These are phyloP conservation scores for Recurvirostra avosetta DNA, from an alignment of 2,113 vertebrate species.

Conservation along the genomic window DNA sequence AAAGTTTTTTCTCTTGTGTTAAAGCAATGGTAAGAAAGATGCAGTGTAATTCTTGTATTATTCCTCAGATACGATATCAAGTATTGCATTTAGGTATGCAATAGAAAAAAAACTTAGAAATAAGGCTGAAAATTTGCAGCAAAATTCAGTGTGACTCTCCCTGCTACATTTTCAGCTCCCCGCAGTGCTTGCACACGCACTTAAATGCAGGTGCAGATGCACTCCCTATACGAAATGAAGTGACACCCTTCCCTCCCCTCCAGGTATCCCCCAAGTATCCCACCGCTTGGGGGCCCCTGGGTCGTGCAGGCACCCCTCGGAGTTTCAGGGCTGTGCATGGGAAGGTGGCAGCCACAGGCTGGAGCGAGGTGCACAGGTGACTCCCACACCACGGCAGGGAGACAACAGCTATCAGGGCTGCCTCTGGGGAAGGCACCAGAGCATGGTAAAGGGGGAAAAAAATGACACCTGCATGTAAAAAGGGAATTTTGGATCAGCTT, in stretches of 20 bases:
- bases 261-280: background rate
- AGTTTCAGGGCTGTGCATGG: background rate
- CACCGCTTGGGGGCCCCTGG: background rate
- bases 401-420: background rate
- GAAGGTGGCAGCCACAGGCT: background rate
- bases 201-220: background rate
- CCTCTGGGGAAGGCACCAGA: background rate
- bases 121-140: background rate
- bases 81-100: background rate
- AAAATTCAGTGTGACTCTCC: background rate
- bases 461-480: background rate
- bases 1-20: background rate
- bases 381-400: background rate
- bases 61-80: background rate
- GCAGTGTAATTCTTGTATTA: background rate
- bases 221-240: accelerated
- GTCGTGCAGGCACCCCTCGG: accelerated
- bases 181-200: background rate
- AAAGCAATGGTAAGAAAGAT: background rate
- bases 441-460: background rate
- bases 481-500: background rate
- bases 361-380: background rate
- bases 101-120: background rate
- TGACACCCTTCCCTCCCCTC: background rate
- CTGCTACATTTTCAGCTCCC: background rate